Percentiles rank a stretch among this genome's conserved stretches.
These are phyloP conservation scores for Pachycephus smyrnensis DNA, from an alignment of 2,888 invertebrate genomes.

Conservation along the genomic window DNA sequence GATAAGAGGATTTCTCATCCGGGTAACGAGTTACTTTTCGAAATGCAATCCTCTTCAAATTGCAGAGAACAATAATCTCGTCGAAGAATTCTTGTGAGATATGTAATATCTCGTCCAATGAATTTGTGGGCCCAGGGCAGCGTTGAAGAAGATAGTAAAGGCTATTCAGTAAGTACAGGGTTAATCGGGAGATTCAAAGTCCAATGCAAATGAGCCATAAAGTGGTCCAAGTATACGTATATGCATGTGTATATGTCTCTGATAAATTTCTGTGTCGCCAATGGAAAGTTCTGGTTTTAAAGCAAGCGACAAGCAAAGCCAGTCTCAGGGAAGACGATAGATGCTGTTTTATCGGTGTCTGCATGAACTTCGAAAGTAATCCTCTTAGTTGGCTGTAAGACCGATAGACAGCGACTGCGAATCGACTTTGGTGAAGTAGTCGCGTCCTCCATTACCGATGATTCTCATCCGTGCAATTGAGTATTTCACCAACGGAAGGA, in stretches of 20 bases:
- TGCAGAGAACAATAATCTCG: not conserved
- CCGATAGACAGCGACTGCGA: constrained; percentile 46
- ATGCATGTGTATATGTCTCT: not conserved
- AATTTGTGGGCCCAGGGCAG: not conserved
- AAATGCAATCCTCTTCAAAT: not conserved
- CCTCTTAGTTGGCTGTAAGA: constrained; percentile 50
- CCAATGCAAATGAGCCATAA: not conserved
- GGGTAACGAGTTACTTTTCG: not conserved
- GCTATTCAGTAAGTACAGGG: not conserved
- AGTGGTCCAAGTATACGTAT: not conserved
- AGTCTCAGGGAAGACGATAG: not conserved
- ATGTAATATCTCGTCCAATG: not conserved
- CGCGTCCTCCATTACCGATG: constrained; percentile 6
- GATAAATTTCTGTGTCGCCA: not conserved
- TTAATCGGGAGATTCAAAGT: not conserved
- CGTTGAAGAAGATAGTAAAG: not conserved
- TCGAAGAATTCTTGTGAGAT: not conserved
- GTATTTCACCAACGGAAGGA: not conserved
- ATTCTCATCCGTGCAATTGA: not conserved
- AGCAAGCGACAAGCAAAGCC: not conserved
- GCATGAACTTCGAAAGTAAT: constrained; percentile 54
- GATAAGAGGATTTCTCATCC: not conserved
- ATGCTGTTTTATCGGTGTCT: constrained; percentile 59
- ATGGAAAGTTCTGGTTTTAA: not conserved
- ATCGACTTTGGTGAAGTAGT: not conserved